Evolutionary conservation across 2,113 vertebrate genomes (phyloP).

Genomic region (Pipra filicauda): DNA sequence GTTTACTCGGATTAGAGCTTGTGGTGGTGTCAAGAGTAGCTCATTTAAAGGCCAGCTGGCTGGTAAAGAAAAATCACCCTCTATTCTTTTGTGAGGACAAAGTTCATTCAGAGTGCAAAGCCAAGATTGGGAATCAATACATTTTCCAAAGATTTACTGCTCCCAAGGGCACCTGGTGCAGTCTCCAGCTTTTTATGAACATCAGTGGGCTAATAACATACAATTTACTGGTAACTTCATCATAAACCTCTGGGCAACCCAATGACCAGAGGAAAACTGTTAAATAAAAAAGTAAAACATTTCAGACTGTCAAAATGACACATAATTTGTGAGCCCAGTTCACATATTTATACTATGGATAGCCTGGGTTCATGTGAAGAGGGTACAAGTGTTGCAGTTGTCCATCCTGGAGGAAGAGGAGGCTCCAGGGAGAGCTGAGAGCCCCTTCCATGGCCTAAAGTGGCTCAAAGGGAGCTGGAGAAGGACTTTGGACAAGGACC

Average conservation of each 20-base stretch:
- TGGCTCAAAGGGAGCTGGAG: background rate
- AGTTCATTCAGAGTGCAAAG: conserved; percentile 60
- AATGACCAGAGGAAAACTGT: background rate
- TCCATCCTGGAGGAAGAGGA: background rate
- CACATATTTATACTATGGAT: no score
- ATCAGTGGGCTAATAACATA: background rate
- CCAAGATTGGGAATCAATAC: conserved; percentile 44
- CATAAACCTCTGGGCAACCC: background rate
- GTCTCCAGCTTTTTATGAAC: background rate
- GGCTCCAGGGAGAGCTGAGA: background rate
- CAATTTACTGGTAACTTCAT: background rate
- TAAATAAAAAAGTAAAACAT: background rate
- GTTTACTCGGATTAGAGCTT: conserved; percentile 33
- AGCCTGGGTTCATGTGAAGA: background rate
- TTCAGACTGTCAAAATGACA: background rate
- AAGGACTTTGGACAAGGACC: background rate
- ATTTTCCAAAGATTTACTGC: conserved; percentile 29
- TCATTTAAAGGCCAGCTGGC: conserved; percentile 56
- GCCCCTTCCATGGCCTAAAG: background rate
- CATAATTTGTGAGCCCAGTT: background rate
- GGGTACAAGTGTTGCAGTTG: background rate
- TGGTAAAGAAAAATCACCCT: conserved; percentile 52
- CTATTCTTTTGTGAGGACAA: conserved; percentile 40
- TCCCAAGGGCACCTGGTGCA: background rate
- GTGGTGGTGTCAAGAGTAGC: background rate